Percentiles rank a stretch among this genome's conserved stretches.
These are phyloP conservation scores for Tapirus terrestris DNA, from an alignment of 2,113 vertebrate species.

Conservation along the genomic window DNA sequence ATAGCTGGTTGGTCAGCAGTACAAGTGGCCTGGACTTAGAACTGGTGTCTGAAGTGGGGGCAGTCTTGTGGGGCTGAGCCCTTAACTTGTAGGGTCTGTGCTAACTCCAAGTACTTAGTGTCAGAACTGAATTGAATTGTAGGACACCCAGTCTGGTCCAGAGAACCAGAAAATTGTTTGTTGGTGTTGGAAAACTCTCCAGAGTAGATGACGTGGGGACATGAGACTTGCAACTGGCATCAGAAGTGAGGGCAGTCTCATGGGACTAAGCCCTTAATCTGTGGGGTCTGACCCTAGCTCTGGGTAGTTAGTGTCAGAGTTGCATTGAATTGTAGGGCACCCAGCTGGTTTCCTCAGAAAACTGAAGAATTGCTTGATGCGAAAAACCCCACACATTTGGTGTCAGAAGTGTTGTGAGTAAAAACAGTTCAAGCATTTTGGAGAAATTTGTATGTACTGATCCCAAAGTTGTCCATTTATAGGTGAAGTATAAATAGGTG, in stretches of 20 bases:
- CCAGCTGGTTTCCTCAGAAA: not conserved
- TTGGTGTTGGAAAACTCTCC: not conserved
- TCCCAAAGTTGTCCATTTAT: not conserved
- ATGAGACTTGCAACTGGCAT: not conserved
- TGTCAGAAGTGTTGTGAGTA: not conserved
- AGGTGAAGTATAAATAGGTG: not conserved
- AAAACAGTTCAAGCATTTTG: not conserved
- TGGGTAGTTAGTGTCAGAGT: too few relatives aligned
- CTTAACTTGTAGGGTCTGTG: not conserved
- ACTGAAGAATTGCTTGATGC: not conserved
- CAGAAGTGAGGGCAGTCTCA: not conserved
- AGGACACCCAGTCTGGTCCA: not conserved
- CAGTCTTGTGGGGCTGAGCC: not conserved
- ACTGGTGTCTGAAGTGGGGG: not conserved
- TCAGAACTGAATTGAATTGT: not conserved
- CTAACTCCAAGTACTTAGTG: not conserved
- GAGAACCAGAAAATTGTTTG: not conserved
- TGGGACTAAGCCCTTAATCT: too few relatives aligned
- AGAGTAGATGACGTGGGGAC: not conserved
- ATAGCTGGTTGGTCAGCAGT: not conserved
- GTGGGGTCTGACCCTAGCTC: too few relatives aligned
- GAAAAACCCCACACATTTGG: not conserved
- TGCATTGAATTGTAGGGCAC: too few relatives aligned
- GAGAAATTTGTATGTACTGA: not conserved
- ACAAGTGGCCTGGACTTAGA: not conserved